A percentile compares a stretch with the other conserved stretches of the same genome.
Conservation (phyloP, 2,113 vertebrate species). For the Cephalopterus ornatus region DNA sequence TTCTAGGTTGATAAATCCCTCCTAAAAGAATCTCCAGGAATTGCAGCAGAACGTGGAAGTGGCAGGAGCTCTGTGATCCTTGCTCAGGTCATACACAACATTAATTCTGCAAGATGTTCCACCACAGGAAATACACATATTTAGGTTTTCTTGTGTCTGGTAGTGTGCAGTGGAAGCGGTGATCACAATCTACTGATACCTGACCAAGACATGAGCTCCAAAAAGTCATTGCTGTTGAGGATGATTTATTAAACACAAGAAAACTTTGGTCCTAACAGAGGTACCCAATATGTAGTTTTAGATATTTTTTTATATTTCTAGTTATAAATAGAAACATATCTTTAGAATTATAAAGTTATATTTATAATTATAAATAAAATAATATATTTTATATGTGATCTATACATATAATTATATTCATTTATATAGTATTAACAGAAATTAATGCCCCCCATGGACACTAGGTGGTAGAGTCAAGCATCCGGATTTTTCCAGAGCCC, state of each 20-base stretch:
- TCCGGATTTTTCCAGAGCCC: neutral
- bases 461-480: neutral
- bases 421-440: neutral
- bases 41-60: neutral
- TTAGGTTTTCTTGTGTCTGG: neutral
- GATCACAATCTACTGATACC: neutral
- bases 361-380: neutral
- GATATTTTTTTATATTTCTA: neutral
- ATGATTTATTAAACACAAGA: neutral
- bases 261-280: neutral
- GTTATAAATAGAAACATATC: neutral
- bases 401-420: neutral
- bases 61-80: neutral
- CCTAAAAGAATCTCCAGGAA: neutral
- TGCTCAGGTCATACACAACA: neutral
- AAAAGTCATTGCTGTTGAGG: neutral
- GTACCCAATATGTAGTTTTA: neutral
- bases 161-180: neutral
- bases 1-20: neutral
- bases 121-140: neutral
- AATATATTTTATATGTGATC: neutral
- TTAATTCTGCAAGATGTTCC: neutral
- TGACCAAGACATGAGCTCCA: neutral
- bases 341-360: neutral
- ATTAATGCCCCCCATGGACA: neutral